Base-by-base conservation (phyloP, 2,888 invertebrate genomes). In the Chelonus formosanus region DNA sequence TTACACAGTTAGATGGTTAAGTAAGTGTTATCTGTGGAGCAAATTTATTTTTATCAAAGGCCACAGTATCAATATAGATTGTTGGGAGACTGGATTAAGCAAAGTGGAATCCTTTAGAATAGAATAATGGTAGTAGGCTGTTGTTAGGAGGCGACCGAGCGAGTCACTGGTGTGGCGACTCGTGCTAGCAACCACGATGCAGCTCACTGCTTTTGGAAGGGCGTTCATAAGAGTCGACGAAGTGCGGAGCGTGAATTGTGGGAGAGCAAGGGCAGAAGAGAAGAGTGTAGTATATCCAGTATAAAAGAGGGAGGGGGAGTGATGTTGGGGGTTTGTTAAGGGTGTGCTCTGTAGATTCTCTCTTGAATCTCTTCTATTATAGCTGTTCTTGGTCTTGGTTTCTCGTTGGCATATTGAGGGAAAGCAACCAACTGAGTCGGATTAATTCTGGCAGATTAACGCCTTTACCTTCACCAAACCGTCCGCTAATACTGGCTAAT, bases 371-470 rank as follows among this genome's bases (percentile, higher is more conserved):
- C 56, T 53, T 63, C 56, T 59, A 59, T 56, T 54, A 35, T 8
- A 48, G 36, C 32, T 71, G 67, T 72, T 72, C 72, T 73, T 73
- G 73, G 73, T 47, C 47, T 55, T 35, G 54, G 36, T 65, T 20
- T 67, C 65, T 63, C 67, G 70, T 67, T 73, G 77, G 76, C 79
- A 80, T 80, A 82, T 82, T 82, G 82, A 82, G 77, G 78, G 71
- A 79, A 79, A 77, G 80, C 80, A 81, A 78, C 80, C 80, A 76
- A 81, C 81, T 78, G 79, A 81, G 77, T 74, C 74, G 76, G 80
- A 82, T 82, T 82, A 81, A 81, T 82, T 82, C 81, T 80, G 78
- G 78, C 80, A 80, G 82, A 82, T 82, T 82, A 82, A 81, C 81
- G 80, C 81, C 80, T 80, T 81, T 81, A 77, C 73, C 67, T 60